Evolutionary conservation across 2,888 invertebrate genomes (phyloP).

Genomic region (Spilarctia lutea): DNA sequence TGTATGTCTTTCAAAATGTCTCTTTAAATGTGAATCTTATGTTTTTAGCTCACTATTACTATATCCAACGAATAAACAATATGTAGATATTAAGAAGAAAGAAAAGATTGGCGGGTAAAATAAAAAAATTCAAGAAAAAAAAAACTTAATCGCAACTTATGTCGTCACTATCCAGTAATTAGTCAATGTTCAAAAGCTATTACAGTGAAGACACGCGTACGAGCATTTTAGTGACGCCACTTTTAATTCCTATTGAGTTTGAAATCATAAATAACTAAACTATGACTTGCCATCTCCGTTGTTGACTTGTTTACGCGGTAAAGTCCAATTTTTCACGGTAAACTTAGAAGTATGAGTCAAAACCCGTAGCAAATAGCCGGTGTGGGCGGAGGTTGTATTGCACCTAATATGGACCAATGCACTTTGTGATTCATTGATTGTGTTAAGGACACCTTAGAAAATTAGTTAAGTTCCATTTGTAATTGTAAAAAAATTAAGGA

Average conservation of each 20-base stretch:
- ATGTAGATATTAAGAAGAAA: too few relatives aligned
- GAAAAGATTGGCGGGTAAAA: too few relatives aligned
- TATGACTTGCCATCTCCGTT: constrained; percentile 30
- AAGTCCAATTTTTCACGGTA: constrained; percentile 26
- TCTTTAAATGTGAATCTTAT: neutral
- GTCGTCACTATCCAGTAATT: constrained; percentile 12
- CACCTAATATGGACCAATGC: constrained; percentile 32
- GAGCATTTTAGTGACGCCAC: constrained; percentile 8
- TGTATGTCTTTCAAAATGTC: too few relatives aligned
- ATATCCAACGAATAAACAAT: too few relatives aligned
- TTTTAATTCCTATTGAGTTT: constrained; percentile 20
- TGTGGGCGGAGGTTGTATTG: constrained; percentile 34
- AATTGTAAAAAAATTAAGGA: neutral
- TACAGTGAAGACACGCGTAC: constrained; percentile 11
- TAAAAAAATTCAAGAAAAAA: neutral
- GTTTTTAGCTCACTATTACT: neutral
- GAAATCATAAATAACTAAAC: constrained; percentile 20
- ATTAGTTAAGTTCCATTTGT: neutral
- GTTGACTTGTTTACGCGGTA: constrained; percentile 28
- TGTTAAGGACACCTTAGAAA: neutral
- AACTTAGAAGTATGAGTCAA: constrained; percentile 30
- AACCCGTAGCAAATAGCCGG: constrained; percentile 41
- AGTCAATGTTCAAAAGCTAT: constrained; percentile 21
- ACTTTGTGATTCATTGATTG: constrained; percentile 40
- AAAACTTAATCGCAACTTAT: neutral